phyloP scores from a whole-genome alignment of 2,888 invertebrate genomes.

The Stegana nigrithorax region DNA sequence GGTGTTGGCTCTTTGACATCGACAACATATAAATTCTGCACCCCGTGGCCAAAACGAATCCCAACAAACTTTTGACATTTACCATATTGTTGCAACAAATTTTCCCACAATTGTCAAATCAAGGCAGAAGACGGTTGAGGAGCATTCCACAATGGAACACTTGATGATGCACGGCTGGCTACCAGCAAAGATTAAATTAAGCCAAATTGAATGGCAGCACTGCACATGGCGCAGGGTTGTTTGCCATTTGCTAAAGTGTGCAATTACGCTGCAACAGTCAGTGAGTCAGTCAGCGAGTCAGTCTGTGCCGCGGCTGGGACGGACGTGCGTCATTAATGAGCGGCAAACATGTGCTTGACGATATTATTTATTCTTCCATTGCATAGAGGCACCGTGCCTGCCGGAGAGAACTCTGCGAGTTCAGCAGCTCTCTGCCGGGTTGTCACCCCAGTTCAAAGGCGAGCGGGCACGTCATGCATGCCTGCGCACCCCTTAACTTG shows the following conservation, averaged over 20 bases:
- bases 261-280: constrained; percentile 6
- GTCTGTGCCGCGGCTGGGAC: too few species aligned
- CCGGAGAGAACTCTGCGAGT: too few species aligned
- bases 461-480: constrained; percentile 46
- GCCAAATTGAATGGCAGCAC: constrained; percentile 50
- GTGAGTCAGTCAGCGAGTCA: neutral
- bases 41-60: too few species aligned
- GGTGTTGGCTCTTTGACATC: neutral
- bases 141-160: neutral
- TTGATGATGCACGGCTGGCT: constrained; percentile 24
- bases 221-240: neutral
- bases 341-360: constrained; percentile 50
- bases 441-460: constrained; percentile 38
- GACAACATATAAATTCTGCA: neutral
- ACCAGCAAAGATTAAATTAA: constrained; percentile 57
- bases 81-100: constrained; percentile 46
- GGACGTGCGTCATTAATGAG: constrained; percentile 46
- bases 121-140: constrained; percentile 29
- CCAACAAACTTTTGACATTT: constrained; percentile 38
- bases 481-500: constrained; percentile 57
- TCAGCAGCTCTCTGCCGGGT: too few species aligned
- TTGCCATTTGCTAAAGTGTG: neutral
- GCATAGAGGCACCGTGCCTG: too few species aligned
- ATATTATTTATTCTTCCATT: constrained; percentile 54
- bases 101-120: constrained; percentile 59